Evolutionary conservation across 2,113 vertebrate species (phyloP), one percentile per base, ranked within the genome.

Genomic region (Caracal caracal): DNA sequence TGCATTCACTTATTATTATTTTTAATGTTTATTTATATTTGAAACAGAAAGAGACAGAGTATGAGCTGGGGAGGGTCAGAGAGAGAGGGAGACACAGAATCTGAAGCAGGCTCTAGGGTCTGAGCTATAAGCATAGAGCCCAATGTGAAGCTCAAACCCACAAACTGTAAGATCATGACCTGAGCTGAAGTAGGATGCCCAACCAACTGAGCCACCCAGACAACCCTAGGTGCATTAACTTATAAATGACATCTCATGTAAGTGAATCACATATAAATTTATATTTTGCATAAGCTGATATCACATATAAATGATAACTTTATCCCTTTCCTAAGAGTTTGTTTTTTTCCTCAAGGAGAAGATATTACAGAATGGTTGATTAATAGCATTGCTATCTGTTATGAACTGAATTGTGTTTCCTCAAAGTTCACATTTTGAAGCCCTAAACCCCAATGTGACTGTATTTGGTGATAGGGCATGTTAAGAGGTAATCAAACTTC

Each of bases 241-340:
- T 79, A 30, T 56, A 93, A 94, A 88, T 89, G 20, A 47, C 37
- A 80, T 51, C 40, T 94, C 37, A 97, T 24, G 51, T 24, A 90
- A 84, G 49, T 19, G 49, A 94, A 75, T 80, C 70, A 70, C 56
- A 80, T 47, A 63, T 61, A 40, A 56, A 51, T 85, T 88, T 94
- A 16, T 75, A 78, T 28, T 84, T 90, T 19, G 70, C 76, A 53
- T 78, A 93, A 84, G 37, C 68, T 95, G 59, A 49, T 88, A 94
- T 84, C n/a, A 51, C 68, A 63, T 91, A 47, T 71, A 87, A 88
- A 95, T 76, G 49, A 84, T 49, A 75, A 53, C 33, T 78, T 81
- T 68, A 40, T 81, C 53, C 80, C 19, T 43, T 83, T 79, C 19
- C 35, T 82, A 75, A 66, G 71, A 82, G 75, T 96, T 95, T 65